Evolutionary conservation across 2,888 invertebrate genomes (phyloP), one percentile per base, ranked within the genome.

Genomic region (Drosophila bunnanda): DNA sequence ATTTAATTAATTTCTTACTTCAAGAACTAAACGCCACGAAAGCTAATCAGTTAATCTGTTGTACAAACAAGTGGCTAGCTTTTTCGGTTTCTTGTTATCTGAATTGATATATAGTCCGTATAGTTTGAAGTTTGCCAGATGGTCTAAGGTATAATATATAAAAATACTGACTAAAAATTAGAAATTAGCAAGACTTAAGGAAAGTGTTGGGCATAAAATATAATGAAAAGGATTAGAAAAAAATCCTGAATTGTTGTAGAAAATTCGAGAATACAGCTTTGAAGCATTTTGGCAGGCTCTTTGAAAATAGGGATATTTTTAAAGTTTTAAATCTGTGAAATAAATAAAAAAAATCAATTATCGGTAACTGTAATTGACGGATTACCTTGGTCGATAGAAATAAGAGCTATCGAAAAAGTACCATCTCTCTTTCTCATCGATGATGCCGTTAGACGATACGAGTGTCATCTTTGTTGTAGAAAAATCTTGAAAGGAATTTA

Each of bases 1-100:
- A 36, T 62, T 59, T 57, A 57, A 32, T 60, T 57, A 57, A 57
- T 56, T n/a, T 25, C 39, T 34, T 48, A 53, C 34, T 43, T 43
- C 28, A 34, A 25, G 34, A 59, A 43, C 13, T 43, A 20, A 53
- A 20, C 50, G 50, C 50, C 32, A 32, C 32, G 20, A 50, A 50
- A 50, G 50, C 50, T 50, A 50, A 50, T 50, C 50, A 50, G 32
- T 50, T 50, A 34, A 50, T 50, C 32, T 20, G 9, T 34, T 34
- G 50, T 50, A 20, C 15, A 50, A 50, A 22, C 32, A 34, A 20
- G 20, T 20, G 50, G 20, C 32, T 20, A 9, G 20, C 32, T 15
- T 15, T 50, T 50, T 15, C 5, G 22, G 15, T 15, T 50, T n/a
- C n/a, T n/a, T 34, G 20, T 34, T 50, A 50, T 34, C 32, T 34